Percentiles rank a stretch among this genome's conserved stretches.
phyloP scores from a whole-genome alignment of 2,113 vertebrate genomes.

The Pogona vitticeps region DNA sequence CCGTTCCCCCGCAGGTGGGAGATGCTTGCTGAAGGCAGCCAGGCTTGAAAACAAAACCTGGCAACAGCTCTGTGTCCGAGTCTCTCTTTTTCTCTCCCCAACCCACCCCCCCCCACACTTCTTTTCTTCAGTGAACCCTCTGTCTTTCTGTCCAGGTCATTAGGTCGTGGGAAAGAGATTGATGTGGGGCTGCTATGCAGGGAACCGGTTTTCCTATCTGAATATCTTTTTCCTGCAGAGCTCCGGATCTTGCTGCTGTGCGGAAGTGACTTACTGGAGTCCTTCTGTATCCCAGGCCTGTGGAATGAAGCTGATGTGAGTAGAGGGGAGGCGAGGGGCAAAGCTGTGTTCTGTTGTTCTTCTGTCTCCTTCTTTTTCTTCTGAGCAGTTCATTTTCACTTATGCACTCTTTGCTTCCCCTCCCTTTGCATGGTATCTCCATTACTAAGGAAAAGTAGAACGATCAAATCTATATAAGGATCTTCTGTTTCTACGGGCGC shows the following conservation, averaged over 20 bases:
- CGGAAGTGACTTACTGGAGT: slow-evolving; percentile 96
- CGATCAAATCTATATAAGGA: too few species aligned
- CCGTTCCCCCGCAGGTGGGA: too few species aligned
- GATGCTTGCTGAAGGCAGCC: neutral
- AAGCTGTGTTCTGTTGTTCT: neutral
- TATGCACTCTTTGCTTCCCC: too few species aligned
- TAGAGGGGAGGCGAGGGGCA: neutral
- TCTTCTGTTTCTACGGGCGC: too few species aligned
- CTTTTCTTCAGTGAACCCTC: neutral
- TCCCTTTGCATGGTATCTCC: too few species aligned
- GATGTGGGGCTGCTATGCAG: neutral
- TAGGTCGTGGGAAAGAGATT: neutral
- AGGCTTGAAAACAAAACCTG: neutral
- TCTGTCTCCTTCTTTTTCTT: neutral
- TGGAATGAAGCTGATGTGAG: slow-evolving; percentile 99
- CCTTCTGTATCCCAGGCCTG: slow-evolving; percentile 98
- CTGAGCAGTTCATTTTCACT: too few species aligned
- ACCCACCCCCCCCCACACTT: neutral
- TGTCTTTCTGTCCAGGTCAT: neutral
- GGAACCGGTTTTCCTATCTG: slow-evolving; percentile 14
- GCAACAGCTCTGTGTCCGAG: neutral
- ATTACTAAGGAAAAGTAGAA: too few species aligned
- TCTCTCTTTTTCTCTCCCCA: neutral
- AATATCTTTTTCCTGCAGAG: slow-evolving; percentile 76
- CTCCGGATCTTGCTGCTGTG: slow-evolving; percentile 97